Evolutionary conservation across 2,888 invertebrate genomes (phyloP).

Genomic region (Apantesis nais): DNA sequence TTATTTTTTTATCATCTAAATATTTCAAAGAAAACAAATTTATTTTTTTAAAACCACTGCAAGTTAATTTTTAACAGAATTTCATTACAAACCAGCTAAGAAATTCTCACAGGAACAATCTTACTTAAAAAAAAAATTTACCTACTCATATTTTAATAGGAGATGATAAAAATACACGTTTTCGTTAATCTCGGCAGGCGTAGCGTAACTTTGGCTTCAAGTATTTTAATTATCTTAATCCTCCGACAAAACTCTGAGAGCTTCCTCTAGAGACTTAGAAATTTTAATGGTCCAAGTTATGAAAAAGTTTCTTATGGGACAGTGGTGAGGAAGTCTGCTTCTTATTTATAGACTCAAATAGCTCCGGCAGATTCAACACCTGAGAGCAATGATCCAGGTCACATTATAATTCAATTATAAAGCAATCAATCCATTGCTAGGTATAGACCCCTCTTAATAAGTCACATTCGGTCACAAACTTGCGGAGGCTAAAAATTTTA

Average conservation of each 20-base stretch:
- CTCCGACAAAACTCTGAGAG: constrained; percentile 57
- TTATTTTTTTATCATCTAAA: too few species aligned
- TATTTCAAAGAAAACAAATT: too few species aligned
- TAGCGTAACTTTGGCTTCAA: constrained; percentile 61
- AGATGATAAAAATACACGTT: constrained; percentile 42
- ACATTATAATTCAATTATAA: too few species aligned
- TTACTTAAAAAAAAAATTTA: constrained; percentile 36
- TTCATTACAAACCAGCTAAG: background rate
- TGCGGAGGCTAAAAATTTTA: too few species aligned
- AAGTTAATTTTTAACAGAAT: background rate
- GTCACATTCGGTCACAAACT: too few species aligned
- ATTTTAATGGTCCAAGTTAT: constrained; percentile 52
- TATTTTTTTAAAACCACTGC: background rate
- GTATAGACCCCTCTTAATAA: too few species aligned
- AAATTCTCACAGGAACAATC: constrained; percentile 6
- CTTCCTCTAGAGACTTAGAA: constrained; percentile 56
- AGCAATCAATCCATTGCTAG: background rate
- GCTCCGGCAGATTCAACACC: constrained; percentile 18
- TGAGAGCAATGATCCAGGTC: background rate
- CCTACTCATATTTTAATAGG: constrained; percentile 33
- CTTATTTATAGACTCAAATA: constrained; percentile 1
- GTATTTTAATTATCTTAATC: constrained; percentile 76
- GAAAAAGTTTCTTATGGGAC: constrained; percentile 28
- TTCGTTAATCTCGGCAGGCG: constrained; percentile 55
- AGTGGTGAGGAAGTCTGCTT: constrained; percentile 17